Percentiles rank a stretch among this genome's conserved stretches.
phyloP scores from a whole-genome alignment of 2,113 vertebrate genomes.

The Nothobranchius kuhntae region DNA sequence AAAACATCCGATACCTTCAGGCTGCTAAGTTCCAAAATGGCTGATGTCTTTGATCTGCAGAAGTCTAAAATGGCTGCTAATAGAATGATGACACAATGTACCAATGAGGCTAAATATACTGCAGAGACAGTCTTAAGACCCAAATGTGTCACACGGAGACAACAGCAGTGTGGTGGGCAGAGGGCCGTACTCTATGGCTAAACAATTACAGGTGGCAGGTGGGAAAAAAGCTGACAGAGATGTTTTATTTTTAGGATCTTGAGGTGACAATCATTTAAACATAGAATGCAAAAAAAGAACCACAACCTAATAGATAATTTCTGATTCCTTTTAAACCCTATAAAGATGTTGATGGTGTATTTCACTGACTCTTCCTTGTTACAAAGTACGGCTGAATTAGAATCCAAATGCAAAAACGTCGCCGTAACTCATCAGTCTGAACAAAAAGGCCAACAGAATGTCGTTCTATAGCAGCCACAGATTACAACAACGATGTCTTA shows the following conservation, averaged over 20 bases:
- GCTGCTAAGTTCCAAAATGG: constrained; percentile 64
- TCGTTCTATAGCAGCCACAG: too few species aligned
- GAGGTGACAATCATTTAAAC: neutral
- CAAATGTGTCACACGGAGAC: constrained; percentile 62
- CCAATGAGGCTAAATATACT: constrained; percentile 56
- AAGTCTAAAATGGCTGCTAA: constrained; percentile 60
- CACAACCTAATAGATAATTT: too few species aligned
- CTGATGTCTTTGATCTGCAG: constrained; percentile 51
- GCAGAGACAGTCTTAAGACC: constrained; percentile 57
- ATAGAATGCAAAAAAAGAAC: neutral
- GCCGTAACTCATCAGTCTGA: too few species aligned
- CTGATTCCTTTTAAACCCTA: too few species aligned
- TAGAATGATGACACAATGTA: constrained; percentile 39
- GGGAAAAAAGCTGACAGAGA: constrained; percentile 15
- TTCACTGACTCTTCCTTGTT: neutral
- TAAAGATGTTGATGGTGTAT: neutral
- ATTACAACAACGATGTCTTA: too few species aligned
- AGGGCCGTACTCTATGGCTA: constrained; percentile 26
- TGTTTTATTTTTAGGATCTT: constrained; percentile 17
- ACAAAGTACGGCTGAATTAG: too few species aligned
- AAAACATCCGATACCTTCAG: constrained; percentile 56
- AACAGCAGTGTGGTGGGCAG: constrained; percentile 25
- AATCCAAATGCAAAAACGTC: too few species aligned
- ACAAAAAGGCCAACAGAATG: too few species aligned
- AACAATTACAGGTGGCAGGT: constrained; percentile 30